Percentiles rank a stretch among this genome's conserved stretches.
phyloP scores from a whole-genome alignment of 2,797 vertebrate species.

The Periparus ater region DNA sequence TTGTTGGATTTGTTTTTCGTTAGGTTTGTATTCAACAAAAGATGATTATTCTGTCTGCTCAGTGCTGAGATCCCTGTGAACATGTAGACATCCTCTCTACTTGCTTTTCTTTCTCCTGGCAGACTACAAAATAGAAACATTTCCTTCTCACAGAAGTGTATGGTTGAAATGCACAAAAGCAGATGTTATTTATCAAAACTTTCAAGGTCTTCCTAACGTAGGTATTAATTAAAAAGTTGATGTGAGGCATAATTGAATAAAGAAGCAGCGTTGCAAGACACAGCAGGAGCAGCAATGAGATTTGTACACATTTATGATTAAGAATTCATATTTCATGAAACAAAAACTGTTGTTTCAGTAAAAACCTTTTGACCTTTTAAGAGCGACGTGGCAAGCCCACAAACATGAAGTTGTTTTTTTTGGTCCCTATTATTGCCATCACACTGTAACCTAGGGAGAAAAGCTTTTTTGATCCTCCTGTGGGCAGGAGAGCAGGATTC shows the following conservation, averaged over 20 bases:
- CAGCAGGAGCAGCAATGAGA: background rate
- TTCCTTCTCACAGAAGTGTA: background rate
- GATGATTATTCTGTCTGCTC: conserved; percentile 60
- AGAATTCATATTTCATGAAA: background rate
- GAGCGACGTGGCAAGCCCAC: background rate
- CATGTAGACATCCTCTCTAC: conserved; percentile 31
- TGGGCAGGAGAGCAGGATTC: conserved; percentile 23
- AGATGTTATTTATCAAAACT: conserved; percentile 29
- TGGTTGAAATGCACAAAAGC: background rate
- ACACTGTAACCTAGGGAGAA: background rate
- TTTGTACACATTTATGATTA: background rate
- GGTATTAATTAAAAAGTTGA: conserved; percentile 22
- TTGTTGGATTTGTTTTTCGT: conserved; percentile 59
- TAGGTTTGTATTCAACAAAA: conserved; percentile 61
- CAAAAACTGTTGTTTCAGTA: background rate
- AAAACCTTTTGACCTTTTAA: conserved; percentile 20
- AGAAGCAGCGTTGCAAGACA: background rate
- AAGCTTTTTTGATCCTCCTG: background rate
- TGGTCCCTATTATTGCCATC: background rate
- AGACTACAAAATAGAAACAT: conserved; percentile 7
- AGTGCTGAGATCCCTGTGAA: conserved; percentile 37
- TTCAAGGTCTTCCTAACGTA: conserved; percentile 16
- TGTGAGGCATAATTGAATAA: background rate
- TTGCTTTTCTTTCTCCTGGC: conserved; percentile 27
- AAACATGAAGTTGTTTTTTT: background rate